Base-by-base conservation (phyloP, 2,888 invertebrate species). In the Parnassius smintheus region DNA sequence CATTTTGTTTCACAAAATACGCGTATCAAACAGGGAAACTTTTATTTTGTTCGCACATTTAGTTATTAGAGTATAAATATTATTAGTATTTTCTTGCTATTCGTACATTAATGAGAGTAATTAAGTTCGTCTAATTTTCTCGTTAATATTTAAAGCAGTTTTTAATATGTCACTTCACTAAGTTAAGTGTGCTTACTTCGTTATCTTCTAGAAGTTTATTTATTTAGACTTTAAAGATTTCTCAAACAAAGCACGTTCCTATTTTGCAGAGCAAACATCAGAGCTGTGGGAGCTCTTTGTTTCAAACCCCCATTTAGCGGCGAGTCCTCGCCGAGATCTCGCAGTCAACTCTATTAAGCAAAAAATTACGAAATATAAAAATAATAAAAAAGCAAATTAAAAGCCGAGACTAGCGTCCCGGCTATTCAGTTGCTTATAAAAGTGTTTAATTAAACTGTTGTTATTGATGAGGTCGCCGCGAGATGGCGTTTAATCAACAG, bases 361-460 rank as follows among this genome's bases (percentile, higher is more conserved):
- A 82, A 76, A 83, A 82, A 79, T 73, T 74, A 73, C 77, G 73
- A 71, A 75, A 74, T 71, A 72, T 70, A 73, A 76, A 75, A 78
- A 76, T 64, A 77, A 81, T 78, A 80, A 86, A 85, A 84, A 83
- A 78, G 74, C 72, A 83, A 88, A 85, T 87, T 85, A 86, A 86
- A 82, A 74, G 73, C 79, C 73, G 73, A 78, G 82, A 78, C 81
- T 78, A 78, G 82, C 79, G 80, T 80, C 78, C 78, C 75, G 71
- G 77, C 80, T 80, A 85, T 88, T 87, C 79, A 80, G 79, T 82
- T 81, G 83, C 79, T 82, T 85, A 88, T 89, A 88, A 90, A 90
- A 91, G 81, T 88, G 85, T 89, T 89, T 89, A 87, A 91, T 91
- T 89, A 91, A 90, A 90, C 82, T 82, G 86, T 88, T 87, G 86